Base-by-base conservation (phyloP, 1,140 invertebrate species). In the Panagrolaimus sp. region DNA sequence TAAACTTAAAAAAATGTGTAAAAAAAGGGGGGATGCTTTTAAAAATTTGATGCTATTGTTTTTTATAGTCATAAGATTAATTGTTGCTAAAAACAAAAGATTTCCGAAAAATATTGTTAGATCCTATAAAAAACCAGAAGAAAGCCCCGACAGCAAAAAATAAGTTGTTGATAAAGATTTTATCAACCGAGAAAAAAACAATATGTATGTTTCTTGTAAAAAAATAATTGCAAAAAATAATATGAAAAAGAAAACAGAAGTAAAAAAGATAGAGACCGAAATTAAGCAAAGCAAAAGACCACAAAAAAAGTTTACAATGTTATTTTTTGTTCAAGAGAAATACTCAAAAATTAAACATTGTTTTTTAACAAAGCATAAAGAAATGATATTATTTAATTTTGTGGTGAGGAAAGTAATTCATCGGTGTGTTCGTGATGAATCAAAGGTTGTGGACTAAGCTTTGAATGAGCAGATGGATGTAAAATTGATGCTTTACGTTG, bases 401-500 rank as follows among this genome's bases (percentile, higher is more conserved):
- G 52, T 2, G 52, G 52, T 28, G 52, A 70, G 1, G 70, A 71
- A 14, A 66, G 52, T 32, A 71, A 52, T 21, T 71, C 70, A 44
- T 71, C 70, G 44, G 74, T 73, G 38, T 77, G 76, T 46, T 77
- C 75, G 66, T 77, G 75, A 63, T 83, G 81, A 43, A 83, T 75
- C 52, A 78, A 74, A n/a, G 81, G 79, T 26, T 76, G 70, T n/a
- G 80, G 80, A 44, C 71, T 76, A 32, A 82, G 68, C 52, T 82
- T 82, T 58, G 75, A 76, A 45, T 82, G 79, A 24, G 74, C 80
- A 46, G 78, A 78, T 17, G 80, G 80, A 58, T 82, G 76, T 65
- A 82, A 67, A 64, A 82, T 82, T 38, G 80, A 82, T 4, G 80
- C 76, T 68, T 82, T 82, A 5, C 80, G 74, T 70, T 82, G 81